These are phyloP conservation scores for Andrena trimmerana DNA, from an alignment of 2,888 invertebrate species.

Conservation along the genomic window DNA sequence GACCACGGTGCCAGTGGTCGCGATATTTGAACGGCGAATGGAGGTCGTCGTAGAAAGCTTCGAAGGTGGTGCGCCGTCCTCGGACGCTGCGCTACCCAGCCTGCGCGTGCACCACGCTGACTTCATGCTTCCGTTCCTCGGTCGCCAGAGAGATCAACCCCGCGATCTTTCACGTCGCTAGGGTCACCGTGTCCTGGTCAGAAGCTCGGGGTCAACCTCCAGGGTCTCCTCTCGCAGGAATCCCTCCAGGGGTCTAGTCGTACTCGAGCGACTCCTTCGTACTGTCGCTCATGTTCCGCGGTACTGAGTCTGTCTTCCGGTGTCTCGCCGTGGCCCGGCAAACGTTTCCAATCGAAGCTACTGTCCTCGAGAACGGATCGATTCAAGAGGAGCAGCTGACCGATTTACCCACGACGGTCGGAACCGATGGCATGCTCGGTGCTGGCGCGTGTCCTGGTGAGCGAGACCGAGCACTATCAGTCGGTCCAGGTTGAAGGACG, in stretches of 20 bases:
- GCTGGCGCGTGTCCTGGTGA: too few species aligned
- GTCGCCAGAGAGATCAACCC: not conserved
- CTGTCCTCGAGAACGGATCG: too few species aligned
- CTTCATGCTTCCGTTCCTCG: conserved; percentile 38
- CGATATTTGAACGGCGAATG: conserved; percentile 5
- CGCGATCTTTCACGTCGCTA: conserved; percentile 2
- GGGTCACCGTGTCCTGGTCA: not conserved
- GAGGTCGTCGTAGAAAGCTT: conserved; percentile 15
- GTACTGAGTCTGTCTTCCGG: not conserved
- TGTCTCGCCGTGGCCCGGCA: not conserved
- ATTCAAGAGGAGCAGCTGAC: too few species aligned
- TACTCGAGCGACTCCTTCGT: not conserved
- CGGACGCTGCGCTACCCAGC: conserved; percentile 16
- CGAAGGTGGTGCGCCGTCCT: conserved; percentile 21
- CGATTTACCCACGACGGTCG: too few species aligned
- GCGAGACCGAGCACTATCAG: conserved; percentile 19
- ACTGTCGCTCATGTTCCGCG: not conserved
- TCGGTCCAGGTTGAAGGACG: not conserved
- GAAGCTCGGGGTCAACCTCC: not conserved
- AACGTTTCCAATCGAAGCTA: too few species aligned
- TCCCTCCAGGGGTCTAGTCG: not conserved
- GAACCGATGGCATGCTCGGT: too few species aligned
- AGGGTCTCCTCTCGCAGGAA: not conserved
- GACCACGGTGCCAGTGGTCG: not conserved
- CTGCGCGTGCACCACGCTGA: conserved; percentile 47